Evolutionary conservation across 2,888 invertebrate genomes (phyloP), one percentile per base, ranked within the genome.

Genomic region (Achlya flavicornis): DNA sequence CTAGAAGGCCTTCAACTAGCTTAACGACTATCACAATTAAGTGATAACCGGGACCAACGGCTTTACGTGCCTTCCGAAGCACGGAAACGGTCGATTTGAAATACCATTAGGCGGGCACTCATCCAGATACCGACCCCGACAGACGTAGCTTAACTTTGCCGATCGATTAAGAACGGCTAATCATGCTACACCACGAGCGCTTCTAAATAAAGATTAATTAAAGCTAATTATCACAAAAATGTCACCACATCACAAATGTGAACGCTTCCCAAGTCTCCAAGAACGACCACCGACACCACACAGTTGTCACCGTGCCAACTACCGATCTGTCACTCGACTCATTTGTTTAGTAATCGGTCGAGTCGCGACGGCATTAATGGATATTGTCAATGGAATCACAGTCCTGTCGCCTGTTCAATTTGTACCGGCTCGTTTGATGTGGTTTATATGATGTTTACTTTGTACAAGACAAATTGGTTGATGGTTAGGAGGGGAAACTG

Each of bases 291-390:
- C 73, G n/a, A 69, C 63, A 46, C n/a, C 46, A n/a, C 65, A 19
- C 16, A 38, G 85, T 88, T 92, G 92, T 88, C 92, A 88, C 86
- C 75, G 64, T 92, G 92, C 92, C 92, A 92, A 87, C 88, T 77
- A 83, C 78, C 83, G 81, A 89, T 91, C 92, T 93, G 92, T 93
- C 93, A 90, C 82, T 87, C 80, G 89, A 71, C 86, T 90, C 91
- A 90, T 93, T 91, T 92, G 92, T 91, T 92, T 91, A 92, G 91
- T 89, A 92, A 93, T 92, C 87, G 88, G 81, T 79, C 78, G 76
- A 72, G 85, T 86, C 84, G 75, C 77, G 80, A 79, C 81, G 78
- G 88, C 85, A 86, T 92, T 92, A 93, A 93, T 93, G 92, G 92
- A 91, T 87, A 91, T 91, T 90, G 91, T 93, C 92, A 92, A 91